phyloP scores from a whole-genome alignment of 1,140 invertebrate species.

The Oncopeltus fasciatus region DNA sequence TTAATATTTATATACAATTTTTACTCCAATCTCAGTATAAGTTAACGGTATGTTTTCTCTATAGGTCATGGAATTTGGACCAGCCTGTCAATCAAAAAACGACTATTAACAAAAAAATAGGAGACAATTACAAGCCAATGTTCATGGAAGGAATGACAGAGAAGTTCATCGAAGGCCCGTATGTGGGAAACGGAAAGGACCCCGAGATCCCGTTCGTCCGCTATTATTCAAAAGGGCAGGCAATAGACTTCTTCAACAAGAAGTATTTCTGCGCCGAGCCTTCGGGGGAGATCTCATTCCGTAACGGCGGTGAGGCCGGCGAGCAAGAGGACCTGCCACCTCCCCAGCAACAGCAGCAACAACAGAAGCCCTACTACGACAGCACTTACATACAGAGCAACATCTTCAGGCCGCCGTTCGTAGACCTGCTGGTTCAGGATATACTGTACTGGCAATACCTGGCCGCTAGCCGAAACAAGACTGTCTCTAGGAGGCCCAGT shows the following conservation, averaged over 20 bases:
- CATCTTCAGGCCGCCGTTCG: not conserved
- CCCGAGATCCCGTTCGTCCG: not conserved
- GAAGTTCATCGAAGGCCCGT: not conserved
- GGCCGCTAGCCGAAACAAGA: no score
- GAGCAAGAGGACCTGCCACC: not conserved
- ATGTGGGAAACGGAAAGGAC: not conserved
- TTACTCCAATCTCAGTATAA: no score
- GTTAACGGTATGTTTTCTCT: no score
- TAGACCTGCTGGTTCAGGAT: not conserved
- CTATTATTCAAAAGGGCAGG: not conserved
- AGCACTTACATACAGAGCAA: not conserved
- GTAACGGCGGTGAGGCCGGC: not conserved
- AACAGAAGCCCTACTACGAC: no score
- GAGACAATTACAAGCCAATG: not conserved
- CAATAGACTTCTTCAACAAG: not conserved
- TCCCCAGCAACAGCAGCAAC: not conserved
- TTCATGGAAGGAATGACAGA: not conserved
- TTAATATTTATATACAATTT: no score
- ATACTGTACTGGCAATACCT: not conserved
- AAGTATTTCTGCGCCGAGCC: constrained; percentile 24
- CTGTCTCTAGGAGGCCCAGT: no score
- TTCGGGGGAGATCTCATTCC: constrained; percentile 2
- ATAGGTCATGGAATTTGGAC: no score
- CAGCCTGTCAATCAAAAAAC: no score
- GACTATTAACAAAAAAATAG: no score